Conservation (phyloP, 2,888 invertebrate species). For the Parasteatoda lunata region DNA sequence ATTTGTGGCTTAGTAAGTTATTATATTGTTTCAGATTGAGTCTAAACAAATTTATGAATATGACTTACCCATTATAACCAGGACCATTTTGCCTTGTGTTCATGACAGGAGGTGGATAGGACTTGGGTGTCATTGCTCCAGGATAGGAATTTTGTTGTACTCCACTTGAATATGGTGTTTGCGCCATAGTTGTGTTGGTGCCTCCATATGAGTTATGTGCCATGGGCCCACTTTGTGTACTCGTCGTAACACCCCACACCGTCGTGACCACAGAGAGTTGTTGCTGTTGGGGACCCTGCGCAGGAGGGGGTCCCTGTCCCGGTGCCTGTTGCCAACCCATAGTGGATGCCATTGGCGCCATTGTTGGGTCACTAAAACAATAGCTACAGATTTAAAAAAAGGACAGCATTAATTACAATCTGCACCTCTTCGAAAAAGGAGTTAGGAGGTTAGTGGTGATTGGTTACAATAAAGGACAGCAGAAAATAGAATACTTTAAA, state of each 20-base stretch:
- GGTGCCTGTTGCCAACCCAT: constrained; percentile 71
- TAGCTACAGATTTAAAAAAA: constrained; percentile 55
- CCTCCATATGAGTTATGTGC: constrained; percentile 69
- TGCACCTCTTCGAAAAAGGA: constrained; percentile 69
- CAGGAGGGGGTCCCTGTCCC: constrained; percentile 30
- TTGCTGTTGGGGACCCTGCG: constrained; percentile 74
- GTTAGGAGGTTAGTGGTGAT: constrained; percentile 65
- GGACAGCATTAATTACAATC: constrained; percentile 35
- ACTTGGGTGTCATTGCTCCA: constrained; percentile 26
- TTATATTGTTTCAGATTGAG: neutral
- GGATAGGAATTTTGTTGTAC: constrained; percentile 41
- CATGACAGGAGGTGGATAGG: constrained; percentile 44
- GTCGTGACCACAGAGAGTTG: constrained; percentile 82
- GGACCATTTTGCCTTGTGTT: constrained; percentile 48
- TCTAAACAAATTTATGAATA: neutral
- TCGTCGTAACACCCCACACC: constrained; percentile 74
- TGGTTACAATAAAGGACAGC: constrained; percentile 7
- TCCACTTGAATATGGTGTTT: constrained; percentile 72
- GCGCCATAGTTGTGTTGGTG: constrained; percentile 81
- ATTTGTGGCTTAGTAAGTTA: too few relatives aligned
- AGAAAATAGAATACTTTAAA: neutral
- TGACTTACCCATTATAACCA: constrained; percentile 68
- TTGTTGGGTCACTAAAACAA: constrained; percentile 73
- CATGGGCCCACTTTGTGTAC: constrained; percentile 70
- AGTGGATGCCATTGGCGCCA: constrained; percentile 71